Percentiles rank a stretch among this genome's conserved stretches.
phyloP scores from a whole-genome alignment of 2,888 invertebrate species.

The Apomyelois bistriatella region DNA sequence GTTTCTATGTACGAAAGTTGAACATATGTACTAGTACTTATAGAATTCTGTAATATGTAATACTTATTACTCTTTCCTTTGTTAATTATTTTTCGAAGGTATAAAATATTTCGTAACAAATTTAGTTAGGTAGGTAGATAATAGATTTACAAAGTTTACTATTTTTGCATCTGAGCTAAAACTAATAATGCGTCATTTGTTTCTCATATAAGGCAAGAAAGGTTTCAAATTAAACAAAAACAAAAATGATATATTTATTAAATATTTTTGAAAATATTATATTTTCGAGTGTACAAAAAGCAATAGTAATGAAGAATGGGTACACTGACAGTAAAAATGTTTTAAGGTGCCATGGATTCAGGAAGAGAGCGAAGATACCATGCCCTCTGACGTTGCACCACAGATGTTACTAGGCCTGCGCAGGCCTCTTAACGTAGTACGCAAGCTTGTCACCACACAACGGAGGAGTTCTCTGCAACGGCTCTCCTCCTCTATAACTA shows the following conservation, averaged over 20 bases:
- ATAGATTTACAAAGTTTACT: too few relatives aligned
- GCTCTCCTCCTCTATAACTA: conserved; percentile 72
- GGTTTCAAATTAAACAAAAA: background rate
- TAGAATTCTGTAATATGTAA: too few relatives aligned
- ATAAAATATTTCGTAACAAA: too few relatives aligned
- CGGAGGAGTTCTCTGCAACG: conserved; percentile 72
- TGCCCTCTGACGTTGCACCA: conserved; percentile 50
- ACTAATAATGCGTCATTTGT: too few relatives aligned
- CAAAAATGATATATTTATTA: conserved; percentile 6
- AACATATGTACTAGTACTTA: too few relatives aligned
- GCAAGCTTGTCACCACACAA: conserved; percentile 73
- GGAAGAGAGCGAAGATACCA: conserved; percentile 60
- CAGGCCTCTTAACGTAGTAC: conserved; percentile 71
- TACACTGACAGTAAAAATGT: conserved; percentile 41
- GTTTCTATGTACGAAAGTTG: too few relatives aligned
- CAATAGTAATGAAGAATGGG: conserved; percentile 28
- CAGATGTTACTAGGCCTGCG: conserved; percentile 65
- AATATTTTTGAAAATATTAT: background rate
- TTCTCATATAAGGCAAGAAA: background rate
- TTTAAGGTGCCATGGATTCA: conserved; percentile 67
- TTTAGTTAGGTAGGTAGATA: too few relatives aligned
- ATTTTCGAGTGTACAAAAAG: background rate
- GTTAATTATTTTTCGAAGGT: too few relatives aligned
- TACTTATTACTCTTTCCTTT: too few relatives aligned
- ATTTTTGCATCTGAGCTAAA: too few relatives aligned